Percentiles rank a stretch among this genome's conserved stretches.
phyloP scores from a whole-genome alignment of 2,113 vertebrate genomes.

The Sander lucioperca region DNA sequence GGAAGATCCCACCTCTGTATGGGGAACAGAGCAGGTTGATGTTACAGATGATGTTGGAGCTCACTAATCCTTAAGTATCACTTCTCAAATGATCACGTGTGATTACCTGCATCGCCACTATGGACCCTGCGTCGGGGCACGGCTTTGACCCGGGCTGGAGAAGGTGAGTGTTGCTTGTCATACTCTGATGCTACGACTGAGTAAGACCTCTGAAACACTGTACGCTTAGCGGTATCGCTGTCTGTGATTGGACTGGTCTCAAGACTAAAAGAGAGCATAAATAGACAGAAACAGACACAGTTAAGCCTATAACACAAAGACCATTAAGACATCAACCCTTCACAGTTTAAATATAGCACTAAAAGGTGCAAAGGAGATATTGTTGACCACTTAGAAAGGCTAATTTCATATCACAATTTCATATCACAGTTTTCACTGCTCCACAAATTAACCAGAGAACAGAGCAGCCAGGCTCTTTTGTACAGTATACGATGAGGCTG shows the following conservation, averaged over 20 bases:
- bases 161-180: conserved; percentile 97
- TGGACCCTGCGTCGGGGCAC: conserved; percentile 97
- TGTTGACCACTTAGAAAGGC: background rate
- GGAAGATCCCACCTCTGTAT: conserved; percentile 96
- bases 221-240: conserved; percentile 95
- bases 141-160: conserved; percentile 95
- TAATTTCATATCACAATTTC: background rate
- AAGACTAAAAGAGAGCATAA: conserved; percentile 83
- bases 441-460: background rate
- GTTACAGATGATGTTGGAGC: background rate
- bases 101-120: conserved; percentile 95
- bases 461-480: background rate
- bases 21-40: background rate
- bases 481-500: background rate
- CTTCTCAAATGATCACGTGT: background rate
- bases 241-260: conserved; percentile 99
- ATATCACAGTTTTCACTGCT: background rate
- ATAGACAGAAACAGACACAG: conserved; percentile 4
- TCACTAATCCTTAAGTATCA: background rate
- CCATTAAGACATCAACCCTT: background rate
- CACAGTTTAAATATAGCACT: background rate
- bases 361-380: background rate
- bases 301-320: background rate
- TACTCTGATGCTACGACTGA: conserved; percentile 99
- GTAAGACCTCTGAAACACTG: conserved; percentile 97